Percentiles rank a stretch among this genome's conserved stretches.
These are phyloP conservation scores for Hermaeophaga mercurialis DNA, from an alignment of 2,888 invertebrate species.

Conservation along the genomic window DNA sequence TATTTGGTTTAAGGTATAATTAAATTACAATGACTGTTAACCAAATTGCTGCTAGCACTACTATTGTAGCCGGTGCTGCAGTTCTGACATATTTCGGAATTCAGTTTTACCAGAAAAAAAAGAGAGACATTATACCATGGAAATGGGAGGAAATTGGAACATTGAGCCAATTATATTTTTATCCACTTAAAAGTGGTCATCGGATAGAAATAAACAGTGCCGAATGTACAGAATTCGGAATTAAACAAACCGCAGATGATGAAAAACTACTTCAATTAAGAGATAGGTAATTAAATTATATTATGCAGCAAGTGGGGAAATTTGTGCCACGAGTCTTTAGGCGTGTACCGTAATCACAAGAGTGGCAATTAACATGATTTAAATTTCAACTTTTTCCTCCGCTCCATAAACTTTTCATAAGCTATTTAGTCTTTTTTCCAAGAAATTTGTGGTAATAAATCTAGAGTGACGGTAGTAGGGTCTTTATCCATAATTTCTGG, in stretches of 20 bases:
- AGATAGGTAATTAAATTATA: too few species aligned
- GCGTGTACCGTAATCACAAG: too few species aligned
- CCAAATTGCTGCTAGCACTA: conserved; percentile 29
- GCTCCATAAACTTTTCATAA: too few species aligned
- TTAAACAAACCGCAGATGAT: conserved; percentile 44
- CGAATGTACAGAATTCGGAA: conserved; percentile 49
- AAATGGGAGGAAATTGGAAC: conserved; percentile 52
- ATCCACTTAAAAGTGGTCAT: conserved; percentile 55
- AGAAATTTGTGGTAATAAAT: too few species aligned
- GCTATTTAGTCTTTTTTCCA: too few species aligned
- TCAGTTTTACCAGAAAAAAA: conserved; percentile 41
- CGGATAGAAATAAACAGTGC: conserved; percentile 49
- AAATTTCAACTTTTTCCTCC: too few species aligned
- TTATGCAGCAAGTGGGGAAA: too few species aligned
- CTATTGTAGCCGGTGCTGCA: conserved; percentile 37
- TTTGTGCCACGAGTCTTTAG: too few species aligned
- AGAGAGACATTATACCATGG: conserved; percentile 46
- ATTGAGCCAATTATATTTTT: conserved; percentile 50
- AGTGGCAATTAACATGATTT: too few species aligned
- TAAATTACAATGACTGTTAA: conserved; percentile 37
- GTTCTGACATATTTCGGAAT: conserved; percentile 40
- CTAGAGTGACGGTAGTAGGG: too few species aligned
- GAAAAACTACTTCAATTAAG: conserved; percentile 44
- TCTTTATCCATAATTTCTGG: too few species aligned
- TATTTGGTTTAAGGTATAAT: too few species aligned